These are phyloP conservation scores for Borostomias antarcticus DNA, from an alignment of 2,797 vertebrate genomes.

Conservation along the genomic window DNA sequence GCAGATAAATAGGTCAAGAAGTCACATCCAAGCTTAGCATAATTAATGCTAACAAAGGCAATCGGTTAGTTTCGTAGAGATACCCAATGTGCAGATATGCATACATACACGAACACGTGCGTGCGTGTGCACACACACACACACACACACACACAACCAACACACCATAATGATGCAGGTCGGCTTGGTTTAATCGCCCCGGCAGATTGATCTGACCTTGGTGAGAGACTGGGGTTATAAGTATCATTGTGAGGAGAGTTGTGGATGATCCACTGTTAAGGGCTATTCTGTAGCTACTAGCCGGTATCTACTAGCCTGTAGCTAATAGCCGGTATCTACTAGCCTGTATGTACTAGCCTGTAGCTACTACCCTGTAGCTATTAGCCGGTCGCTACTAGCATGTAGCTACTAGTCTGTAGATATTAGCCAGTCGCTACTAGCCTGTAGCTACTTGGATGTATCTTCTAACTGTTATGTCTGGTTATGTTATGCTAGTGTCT, in stretches of 20 bases:
- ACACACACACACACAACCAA: slow-evolving; percentile 7
- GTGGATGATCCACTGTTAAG: slow-evolving; percentile 22
- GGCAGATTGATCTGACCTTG: slow-evolving; percentile 35
- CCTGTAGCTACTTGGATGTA: too few relatives aligned
- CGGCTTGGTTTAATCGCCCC: slow-evolving; percentile 60
- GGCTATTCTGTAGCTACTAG: too few relatives aligned
- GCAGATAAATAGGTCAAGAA: slow-evolving; percentile 48
- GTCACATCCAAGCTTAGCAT: neutral
- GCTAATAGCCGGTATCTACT: too few relatives aligned
- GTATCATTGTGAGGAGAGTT: slow-evolving; percentile 47
- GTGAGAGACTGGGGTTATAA: slow-evolving; percentile 38
- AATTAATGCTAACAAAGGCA: neutral
- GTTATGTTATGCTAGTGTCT: too few relatives aligned
- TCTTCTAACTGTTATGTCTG: too few relatives aligned
- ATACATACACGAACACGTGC: slow-evolving; percentile 7
- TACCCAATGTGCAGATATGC: neutral
- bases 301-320: too few relatives aligned
- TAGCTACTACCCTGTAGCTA: too few relatives aligned
- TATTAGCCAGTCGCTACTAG: too few relatives aligned
- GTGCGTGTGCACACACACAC: neutral
- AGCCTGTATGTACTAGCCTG: too few relatives aligned
- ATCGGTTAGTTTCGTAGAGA: neutral
- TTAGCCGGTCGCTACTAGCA: too few relatives aligned
- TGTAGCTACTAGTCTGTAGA: too few relatives aligned
- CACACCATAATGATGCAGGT: slow-evolving; percentile 53